A percentile compares a stretch with the other conserved stretches of the same genome.
phyloP scores from a whole-genome alignment of 2,113 vertebrate species.

The Halcyon malimbica region DNA sequence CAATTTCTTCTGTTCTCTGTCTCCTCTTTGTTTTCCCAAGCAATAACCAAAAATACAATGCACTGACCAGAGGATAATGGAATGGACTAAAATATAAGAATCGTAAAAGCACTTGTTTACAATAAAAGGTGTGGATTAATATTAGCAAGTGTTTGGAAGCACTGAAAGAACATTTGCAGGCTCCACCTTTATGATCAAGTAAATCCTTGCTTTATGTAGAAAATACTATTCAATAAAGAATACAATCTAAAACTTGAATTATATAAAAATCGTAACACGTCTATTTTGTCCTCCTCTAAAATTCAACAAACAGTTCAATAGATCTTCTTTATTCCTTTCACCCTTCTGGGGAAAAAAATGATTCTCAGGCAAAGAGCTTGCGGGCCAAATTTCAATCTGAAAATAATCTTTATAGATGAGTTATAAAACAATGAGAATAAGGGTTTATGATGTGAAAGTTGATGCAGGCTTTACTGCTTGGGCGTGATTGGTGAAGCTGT shows the following conservation, averaged over 20 bases:
- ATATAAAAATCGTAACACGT: conserved; percentile 29
- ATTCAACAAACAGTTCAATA: conserved; percentile 57
- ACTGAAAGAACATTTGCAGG: neutral
- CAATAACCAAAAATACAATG: neutral
- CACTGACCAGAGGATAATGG: neutral
- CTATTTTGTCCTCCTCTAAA: conserved; percentile 35
- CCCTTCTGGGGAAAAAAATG: conserved; percentile 28
- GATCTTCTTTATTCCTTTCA: conserved; percentile 53
- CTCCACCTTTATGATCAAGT: conserved; percentile 1
- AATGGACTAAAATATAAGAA: neutral
- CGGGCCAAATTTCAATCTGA: conserved; percentile 48
- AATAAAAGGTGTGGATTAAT: neutral
- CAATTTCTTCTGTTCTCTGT: neutral
- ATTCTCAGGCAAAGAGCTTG: conserved; percentile 19
- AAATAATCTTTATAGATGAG: conserved; percentile 45
- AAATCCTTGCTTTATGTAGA: conserved; percentile 38
- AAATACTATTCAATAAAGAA: conserved; percentile 52
- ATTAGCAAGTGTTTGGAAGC: neutral
- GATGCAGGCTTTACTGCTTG: neutral
- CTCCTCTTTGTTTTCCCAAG: neutral
- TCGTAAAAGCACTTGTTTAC: conserved; percentile 15
- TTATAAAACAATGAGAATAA: conserved; percentile 38
- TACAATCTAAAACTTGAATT: conserved; percentile 45
- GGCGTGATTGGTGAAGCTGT: neutral
- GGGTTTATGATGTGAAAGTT: conserved; percentile 10